Evolutionary conservation across 2,888 invertebrate genomes (phyloP), one percentile per base, ranked within the genome.

Genomic region (Tetheella fluctuosa): DNA sequence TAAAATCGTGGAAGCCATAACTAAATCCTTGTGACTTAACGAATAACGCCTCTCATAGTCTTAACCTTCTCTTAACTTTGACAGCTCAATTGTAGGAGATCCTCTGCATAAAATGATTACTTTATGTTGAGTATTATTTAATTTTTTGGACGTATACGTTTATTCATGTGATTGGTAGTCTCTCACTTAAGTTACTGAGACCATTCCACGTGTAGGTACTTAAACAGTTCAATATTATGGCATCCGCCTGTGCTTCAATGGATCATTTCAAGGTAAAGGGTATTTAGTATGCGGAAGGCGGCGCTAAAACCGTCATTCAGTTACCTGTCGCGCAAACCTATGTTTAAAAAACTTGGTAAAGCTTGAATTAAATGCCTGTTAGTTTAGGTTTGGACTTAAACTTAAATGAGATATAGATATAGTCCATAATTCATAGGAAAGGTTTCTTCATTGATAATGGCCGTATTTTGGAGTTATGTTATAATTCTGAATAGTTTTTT

Each of bases 241-340:
- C 71, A 64, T 69, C 69, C 70, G 70, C 54, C 59, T 52, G 62
- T 20, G 34, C 20, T 34, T 53, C 60, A 30, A 34, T 61, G 64
- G 65, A 65, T 63, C 57, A 62, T 73, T 81, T 86, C 86, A 89
- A 90, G 88, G 88, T 76, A 76, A 48, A 79, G 78, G 77, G 73
- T 78, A 90, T 91, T 39, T 89, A 81, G 83, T 90, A 90, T 91
- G 89, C 90, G 81, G 82, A 82, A 81, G 79, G 79, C 81, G 70
- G 62, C 69, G 65, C 65, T 58, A 63, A 67, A 70, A 73, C 80
- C 79, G 79, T 79, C 84, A 76, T 8, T 73, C 68, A 54, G 64
- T 73, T 80, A 83, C 84, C 83, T 83, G 85, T 83, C 80, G 70
- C 63, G 81, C 77, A 79, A 79, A 71, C 73, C 70, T 77, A 79